Evolutionary conservation across 2,797 vertebrate species (phyloP).

Genomic region (Gadopsis marmoratus): DNA sequence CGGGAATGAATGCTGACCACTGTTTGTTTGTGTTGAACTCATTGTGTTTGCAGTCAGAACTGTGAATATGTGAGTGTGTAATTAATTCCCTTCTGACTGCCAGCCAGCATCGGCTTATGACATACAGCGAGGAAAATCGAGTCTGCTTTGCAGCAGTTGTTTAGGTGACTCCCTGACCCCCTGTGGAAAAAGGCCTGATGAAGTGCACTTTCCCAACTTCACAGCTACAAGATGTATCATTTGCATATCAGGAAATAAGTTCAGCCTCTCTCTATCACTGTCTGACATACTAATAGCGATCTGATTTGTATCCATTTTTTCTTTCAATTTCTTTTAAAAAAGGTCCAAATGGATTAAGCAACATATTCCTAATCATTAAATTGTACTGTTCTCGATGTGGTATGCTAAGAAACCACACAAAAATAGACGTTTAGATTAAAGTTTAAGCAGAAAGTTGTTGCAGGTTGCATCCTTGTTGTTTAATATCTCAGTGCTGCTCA

Average conservation of each 20-base stretch:
- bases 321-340: not conserved
- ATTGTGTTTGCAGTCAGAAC: constrained; percentile 75
- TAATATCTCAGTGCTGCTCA: not conserved
- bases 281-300: not conserved
- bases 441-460: constrained; percentile 3
- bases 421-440: not conserved
- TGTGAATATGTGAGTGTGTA: constrained; percentile 67
- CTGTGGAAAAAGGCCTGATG: constrained; percentile 12
- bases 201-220: constrained; percentile 24
- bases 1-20: constrained; percentile 75
- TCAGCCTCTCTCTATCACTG: not conserved
- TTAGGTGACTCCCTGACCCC: constrained; percentile 34
- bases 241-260: not conserved
- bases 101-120: constrained; percentile 45
- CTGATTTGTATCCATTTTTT: constrained; percentile 8
- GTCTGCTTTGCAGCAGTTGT: constrained; percentile 44
- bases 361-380: constrained; percentile 2
- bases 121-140: constrained; percentile 33
- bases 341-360: not conserved
- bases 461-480: constrained; percentile 1
- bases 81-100: constrained; percentile 74
- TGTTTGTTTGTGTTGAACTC: constrained; percentile 75
- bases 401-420: not conserved
- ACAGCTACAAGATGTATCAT: not conserved
- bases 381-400: not conserved